Base-by-base conservation (phyloP, 2,888 invertebrate genomes). In the Aricia artaxerxes region DNA sequence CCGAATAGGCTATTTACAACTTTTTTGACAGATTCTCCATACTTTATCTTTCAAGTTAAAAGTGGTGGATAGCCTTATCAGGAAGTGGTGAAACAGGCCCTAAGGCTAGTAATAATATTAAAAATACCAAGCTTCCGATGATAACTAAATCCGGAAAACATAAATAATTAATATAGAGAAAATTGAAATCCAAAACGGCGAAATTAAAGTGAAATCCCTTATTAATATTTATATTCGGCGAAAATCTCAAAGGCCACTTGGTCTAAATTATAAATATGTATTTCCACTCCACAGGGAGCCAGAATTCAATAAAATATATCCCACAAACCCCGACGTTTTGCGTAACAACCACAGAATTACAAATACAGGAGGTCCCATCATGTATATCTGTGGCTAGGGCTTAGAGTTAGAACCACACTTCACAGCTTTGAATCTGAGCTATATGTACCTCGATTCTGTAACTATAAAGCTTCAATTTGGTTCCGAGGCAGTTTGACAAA, bases 231-330 rank as follows among this genome's bases (percentile, higher is more conserved):
- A 78, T 73, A 75, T 73, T 78, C 60, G 73, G 57, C 38, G 78
- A 75, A 78, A 73, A 78, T 73, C 73, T 73, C 78, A 60, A 78
- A 78, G 73, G 60, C 78, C 73, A 73, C 49, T 78, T 60, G 40
- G 78, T 73, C 31, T 57, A 78, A 80, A 80, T 81, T 80, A 82
- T 82, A 79, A 82, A 80, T 79, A 81, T 80, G 80, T 80, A 78
- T 82, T 82, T 80, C 80, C 80, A 78, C 80, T 78, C 82, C 49
- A 75, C 82, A 77, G 82, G 82, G 80, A 69, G 80, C 44, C 79
- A 24, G 44, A 73, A 61, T 79, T 81, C 80, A 79, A 82, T 82
- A 79, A 80, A 79, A 78, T 79, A 82, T 79, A 81, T 80, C 75
- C 73, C 75, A 49, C 31, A 75, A 75, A 49, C 75, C 44, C 31